Evolutionary conservation across 23 tunicate species (phyloP), one percentile per base, ranked within the genome.

Genomic region (Oikopleura dioica): DNA sequence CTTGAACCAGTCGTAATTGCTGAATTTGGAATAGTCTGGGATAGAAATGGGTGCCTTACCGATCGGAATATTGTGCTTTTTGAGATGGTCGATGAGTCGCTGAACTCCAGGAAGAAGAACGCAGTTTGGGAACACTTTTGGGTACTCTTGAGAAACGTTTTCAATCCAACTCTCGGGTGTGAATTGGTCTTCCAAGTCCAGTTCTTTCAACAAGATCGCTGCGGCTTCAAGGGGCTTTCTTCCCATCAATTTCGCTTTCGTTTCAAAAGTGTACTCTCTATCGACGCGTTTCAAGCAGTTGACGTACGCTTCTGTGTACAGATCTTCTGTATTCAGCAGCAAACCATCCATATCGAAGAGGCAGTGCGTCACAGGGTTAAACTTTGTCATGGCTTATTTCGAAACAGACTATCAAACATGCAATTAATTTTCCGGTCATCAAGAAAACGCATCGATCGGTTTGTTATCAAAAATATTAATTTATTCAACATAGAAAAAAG

Each of bases 1-100:
- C 81, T 36, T 38, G 98, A 92, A 0, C 98, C 98, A 38, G 59
- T 30, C 30, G 33, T 16, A 59, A 78, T 38, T 33, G 37, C 34
- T n/a, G n/a, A n/a, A n/a, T n/a, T n/a, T n/a, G n/a, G n/a, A n/a
- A n/a, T n/a, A n/a, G n/a, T n/a, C n/a, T n/a, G n/a, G n/a, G n/a
- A n/a, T n/a, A n/a, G n/a, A n/a, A n/a, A n/a, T n/a, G n/a, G n/a
- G n/a, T n/a, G n/a, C n/a, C n/a, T n/a, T n/a, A n/a, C 72, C 72
- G n/a, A 63, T 63, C 26, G 72, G 72, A 26, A 63, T 63, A 16
- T 63, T 63, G n/a, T 63, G 26, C 26, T 2, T 2, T 28, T 63
- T 63, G 4, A 63, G n/a, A 28, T 63, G 72, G 30, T 63, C 72
- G 72, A 63, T 63, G 4, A 63, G 31, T 28, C n/a, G 16, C 72